phyloP scores from a whole-genome alignment of 2,797 vertebrate genomes.

The Ataeniobius toweri region DNA sequence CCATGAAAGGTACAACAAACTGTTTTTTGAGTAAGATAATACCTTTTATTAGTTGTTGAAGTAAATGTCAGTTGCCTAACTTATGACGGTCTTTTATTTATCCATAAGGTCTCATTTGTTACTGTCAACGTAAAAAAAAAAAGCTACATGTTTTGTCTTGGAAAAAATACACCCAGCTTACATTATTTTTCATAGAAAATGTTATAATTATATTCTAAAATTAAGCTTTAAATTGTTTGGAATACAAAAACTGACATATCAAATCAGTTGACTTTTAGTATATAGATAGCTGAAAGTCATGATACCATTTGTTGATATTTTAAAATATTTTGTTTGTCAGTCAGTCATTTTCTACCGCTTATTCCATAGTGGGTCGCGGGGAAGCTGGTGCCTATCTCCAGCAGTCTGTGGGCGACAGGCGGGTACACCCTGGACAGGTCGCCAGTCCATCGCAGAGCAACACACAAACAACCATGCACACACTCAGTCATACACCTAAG shows the following conservation, averaged over 20 bases:
- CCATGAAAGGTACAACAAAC: too few relatives aligned
- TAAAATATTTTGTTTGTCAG: background rate
- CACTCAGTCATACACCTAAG: too few relatives aligned
- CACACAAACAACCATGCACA: too few relatives aligned
- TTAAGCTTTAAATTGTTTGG: background rate
- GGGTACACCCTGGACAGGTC: too few relatives aligned
- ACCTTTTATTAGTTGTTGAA: background rate
- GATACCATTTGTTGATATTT: background rate
- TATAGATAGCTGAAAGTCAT: background rate
- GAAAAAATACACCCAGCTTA: background rate
- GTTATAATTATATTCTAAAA: background rate
- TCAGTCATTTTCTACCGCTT: too few relatives aligned
- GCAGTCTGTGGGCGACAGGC: too few relatives aligned
- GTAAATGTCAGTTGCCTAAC: background rate
- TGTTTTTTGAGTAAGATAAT: too few relatives aligned
- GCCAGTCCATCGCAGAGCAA: too few relatives aligned
- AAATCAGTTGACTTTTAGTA: background rate
- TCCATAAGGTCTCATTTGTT: background rate
- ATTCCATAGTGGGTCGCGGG: too few relatives aligned
- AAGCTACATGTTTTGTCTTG: background rate
- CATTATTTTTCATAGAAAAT: background rate
- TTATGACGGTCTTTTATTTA: background rate
- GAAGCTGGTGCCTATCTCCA: too few relatives aligned
- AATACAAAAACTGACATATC: background rate
- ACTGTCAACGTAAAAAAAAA: background rate